Conservation (phyloP, 1,140 invertebrate species). For the Carposina sasakii region DNA sequence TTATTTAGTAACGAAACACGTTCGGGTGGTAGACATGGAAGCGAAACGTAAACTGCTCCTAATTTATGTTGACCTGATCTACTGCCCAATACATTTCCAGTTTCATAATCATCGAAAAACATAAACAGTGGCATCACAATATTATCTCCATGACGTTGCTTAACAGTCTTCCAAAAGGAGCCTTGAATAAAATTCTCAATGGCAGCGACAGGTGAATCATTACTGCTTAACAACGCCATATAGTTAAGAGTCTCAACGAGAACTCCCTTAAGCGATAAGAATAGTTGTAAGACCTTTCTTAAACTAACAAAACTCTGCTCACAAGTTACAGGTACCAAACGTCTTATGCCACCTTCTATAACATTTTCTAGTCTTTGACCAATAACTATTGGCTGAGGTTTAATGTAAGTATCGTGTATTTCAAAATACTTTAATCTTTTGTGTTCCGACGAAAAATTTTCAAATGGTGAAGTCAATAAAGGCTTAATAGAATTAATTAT, state of each 20-base stretch:
- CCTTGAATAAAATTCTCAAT: not conserved
- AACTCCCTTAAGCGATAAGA: not conserved
- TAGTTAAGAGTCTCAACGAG: not conserved
- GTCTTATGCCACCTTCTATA: not conserved
- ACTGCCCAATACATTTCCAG: conserved; percentile 26
- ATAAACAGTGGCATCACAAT: conserved; percentile 11
- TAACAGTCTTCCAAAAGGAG: not conserved
- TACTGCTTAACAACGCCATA: not conserved
- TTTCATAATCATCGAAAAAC: conserved; percentile 28
- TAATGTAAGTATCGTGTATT: not conserved
- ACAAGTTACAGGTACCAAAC: not conserved
- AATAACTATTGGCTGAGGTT: not conserved
- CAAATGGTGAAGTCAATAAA: not conserved
- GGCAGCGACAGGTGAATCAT: too few relatives aligned
- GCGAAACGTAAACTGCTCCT: conserved; percentile 27
- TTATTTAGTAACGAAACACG: conserved; percentile 24
- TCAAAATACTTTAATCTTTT: not conserved
- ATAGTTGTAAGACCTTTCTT: not conserved
- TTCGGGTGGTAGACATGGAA: conserved; percentile 27
- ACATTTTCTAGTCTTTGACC: not conserved
- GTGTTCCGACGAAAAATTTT: not conserved
- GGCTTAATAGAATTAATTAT: not conserved
- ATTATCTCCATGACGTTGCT: not conserved
- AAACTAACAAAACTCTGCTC: not conserved
- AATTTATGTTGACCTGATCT: conserved; percentile 27